phyloP scores from a whole-genome alignment of 2,888 invertebrate species.

The Calliphora vomitoria region DNA sequence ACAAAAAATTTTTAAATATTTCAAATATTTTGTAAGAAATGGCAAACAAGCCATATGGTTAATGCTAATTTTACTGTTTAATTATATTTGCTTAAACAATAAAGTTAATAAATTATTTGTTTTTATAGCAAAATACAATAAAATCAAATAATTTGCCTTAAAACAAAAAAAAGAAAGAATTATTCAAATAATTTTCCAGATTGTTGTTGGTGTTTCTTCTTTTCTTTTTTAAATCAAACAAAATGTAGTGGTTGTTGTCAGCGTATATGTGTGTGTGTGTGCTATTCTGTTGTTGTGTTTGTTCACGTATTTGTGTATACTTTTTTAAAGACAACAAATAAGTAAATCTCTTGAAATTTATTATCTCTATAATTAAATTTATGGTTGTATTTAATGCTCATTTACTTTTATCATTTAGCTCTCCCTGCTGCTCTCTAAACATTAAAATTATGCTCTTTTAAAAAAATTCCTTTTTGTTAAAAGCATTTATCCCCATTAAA shows the following conservation, averaged over 20 bases:
- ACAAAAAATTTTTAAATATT: not conserved
- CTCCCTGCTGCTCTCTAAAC: not conserved
- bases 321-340: conserved; percentile 45
- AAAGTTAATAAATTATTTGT: conserved; percentile 32
- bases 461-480: too few species aligned
- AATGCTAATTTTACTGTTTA: conserved; percentile 29
- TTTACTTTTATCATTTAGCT: not conserved
- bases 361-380: conserved; percentile 59
- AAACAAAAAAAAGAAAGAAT: not conserved
- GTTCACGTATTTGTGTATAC: conserved; percentile 51
- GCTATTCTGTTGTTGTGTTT: not conserved
- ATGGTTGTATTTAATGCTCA: conserved; percentile 31
- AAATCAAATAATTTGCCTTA: conserved; percentile 12
- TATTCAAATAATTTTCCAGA: conserved; percentile 48
- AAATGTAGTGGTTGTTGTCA: conserved; percentile 13
- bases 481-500: not conserved
- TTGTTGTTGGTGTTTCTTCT: conserved; percentile 28
- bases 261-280: conserved; percentile 6
- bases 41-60: conserved; percentile 33
- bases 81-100: conserved; percentile 35
- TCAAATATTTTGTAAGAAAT: not conserved
- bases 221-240: conserved; percentile 31
- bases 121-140: conserved; percentile 31
- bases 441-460: too few species aligned
- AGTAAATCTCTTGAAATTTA: conserved; percentile 35